Evolutionary conservation across 30 jellyfish, hydroid and myxozoan genomes (phyloP), one percentile per base, ranked within the genome.

Genomic region (Sanderia malayensis): DNA sequence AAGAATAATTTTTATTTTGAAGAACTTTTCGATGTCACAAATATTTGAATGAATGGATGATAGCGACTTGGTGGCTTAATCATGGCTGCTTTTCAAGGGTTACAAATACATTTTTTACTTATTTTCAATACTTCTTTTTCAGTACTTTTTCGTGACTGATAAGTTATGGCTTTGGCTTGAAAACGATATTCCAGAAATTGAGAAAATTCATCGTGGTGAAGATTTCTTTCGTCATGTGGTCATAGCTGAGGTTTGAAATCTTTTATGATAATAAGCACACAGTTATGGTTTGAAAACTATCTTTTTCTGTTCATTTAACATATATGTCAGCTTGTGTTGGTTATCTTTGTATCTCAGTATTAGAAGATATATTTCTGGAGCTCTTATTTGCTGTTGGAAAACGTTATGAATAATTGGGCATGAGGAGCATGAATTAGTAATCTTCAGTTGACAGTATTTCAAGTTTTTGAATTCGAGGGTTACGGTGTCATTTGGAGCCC

Each of bases 21-120:
- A 41, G 55, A 41, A 15, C 55, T 41, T 41, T 41, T 41, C 55
- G 55, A 41, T 41, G 55, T 41, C 55, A 41, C 55, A 41, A 41
- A 41, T 41, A 41, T 41, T 41, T 41, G 55, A 41, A 41, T 41
- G 55, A 41, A 41, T 41, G 55, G 55, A 41, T 41, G 55, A 41
- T 41, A 41, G 55, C 55, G 55, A 41, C 55, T 41, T 41, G 55
- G 55, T 41, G 55, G 55, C 55, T 41, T 41, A 41, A 41, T 41
- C 15, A 41, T 41, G 55, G 55, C 55, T 41, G 55, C 55, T 41
- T 41, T 8, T 41, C 55, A 41, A 41, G 55, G 55, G 55, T 41
- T 41, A 41, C 55, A 41, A 41, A 41, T 41, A 41, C 55, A 41
- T 41, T 41, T 41, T 41, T 8, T 41, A 41, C 55, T 41, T 41